Conservation (phyloP, 2,888 invertebrate species). For the Diploptera punctata region DNA sequence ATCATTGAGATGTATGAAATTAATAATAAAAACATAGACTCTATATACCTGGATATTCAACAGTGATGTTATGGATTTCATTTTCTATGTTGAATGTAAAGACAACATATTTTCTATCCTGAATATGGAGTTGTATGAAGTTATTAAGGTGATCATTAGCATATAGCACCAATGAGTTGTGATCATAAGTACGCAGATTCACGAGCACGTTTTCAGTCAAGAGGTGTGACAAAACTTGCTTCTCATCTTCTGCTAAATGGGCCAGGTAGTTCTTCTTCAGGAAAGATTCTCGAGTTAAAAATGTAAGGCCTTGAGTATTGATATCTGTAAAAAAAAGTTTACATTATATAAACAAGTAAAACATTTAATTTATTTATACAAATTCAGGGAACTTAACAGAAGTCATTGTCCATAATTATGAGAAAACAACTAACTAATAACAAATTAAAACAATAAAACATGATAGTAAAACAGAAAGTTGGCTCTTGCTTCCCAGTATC, state of each 20-base stretch:
- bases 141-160: constrained; percentile 94
- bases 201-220: constrained; percentile 83
- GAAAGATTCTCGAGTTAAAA: constrained; percentile 80
- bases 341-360: too few relatives aligned
- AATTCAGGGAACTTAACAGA: too few relatives aligned
- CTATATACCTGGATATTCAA: constrained; percentile 65
- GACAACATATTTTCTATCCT: constrained; percentile 78
- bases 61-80: constrained; percentile 79
- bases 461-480: too few relatives aligned
- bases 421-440: too few relatives aligned
- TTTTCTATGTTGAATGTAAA: constrained; percentile 85
- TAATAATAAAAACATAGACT: constrained; percentile 22
- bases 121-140: constrained; percentile 87
- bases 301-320: constrained; percentile 87
- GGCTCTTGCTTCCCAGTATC: too few relatives aligned
- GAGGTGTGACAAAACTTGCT: constrained; percentile 71
- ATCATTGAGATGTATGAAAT: too few relatives aligned
- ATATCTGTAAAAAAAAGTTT: constrained; percentile 76
- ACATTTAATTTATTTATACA: too few relatives aligned
- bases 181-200: constrained; percentile 87
- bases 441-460: too few relatives aligned
- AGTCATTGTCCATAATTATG: too few relatives aligned
- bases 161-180: constrained; percentile 82
- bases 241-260: constrained; percentile 66
- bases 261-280: constrained; percentile 81